Evolutionary conservation across 2,113 vertebrate genomes (phyloP).

Genomic region (Corythoichthys intestinalis): DNA sequence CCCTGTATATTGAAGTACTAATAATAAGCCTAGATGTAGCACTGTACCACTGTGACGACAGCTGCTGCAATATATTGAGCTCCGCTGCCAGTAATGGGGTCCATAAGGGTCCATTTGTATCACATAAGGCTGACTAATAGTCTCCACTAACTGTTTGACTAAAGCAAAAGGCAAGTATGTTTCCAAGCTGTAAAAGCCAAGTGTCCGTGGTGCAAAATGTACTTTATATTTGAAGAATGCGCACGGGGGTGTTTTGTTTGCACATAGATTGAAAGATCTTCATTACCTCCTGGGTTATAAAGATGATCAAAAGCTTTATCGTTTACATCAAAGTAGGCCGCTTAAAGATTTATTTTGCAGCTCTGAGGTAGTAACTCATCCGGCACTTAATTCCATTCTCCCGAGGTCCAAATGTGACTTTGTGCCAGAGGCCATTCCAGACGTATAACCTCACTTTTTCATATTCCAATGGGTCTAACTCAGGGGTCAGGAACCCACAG

Average conservation of each 20-base stretch:
- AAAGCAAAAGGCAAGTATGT: background rate
- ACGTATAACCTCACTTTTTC: conserved; percentile 3
- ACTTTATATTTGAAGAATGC: conserved; percentile 1
- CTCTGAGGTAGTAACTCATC: conserved; percentile 20
- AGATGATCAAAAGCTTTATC: conserved; percentile 18
- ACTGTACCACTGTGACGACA: conserved; percentile 17
- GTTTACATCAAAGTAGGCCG: conserved; percentile 37
- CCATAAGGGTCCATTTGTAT: background rate
- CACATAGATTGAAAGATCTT: conserved; percentile 20
- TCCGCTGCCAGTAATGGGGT: background rate
- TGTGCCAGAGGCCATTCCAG: conserved; percentile 25
- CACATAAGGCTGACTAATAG: background rate
- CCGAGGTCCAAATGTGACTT: conserved; percentile 30
- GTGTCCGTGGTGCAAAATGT: background rate
- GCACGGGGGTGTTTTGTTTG: conserved; percentile 20
- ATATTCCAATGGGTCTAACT: background rate
- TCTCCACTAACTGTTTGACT: background rate
- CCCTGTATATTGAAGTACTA: conserved; percentile 10
- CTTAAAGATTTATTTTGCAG: conserved; percentile 27
- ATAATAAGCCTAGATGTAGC: conserved; percentile 2
- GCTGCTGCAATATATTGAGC: conserved; percentile 3
- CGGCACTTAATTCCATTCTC: conserved; percentile 32
- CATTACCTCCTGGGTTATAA: background rate
- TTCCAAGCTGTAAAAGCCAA: conserved; percentile 4
- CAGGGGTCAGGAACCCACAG: no score